Evolutionary conservation across 2,888 invertebrate genomes (phyloP), one percentile per base, ranked within the genome.

Genomic region (Aromia moschata): DNA sequence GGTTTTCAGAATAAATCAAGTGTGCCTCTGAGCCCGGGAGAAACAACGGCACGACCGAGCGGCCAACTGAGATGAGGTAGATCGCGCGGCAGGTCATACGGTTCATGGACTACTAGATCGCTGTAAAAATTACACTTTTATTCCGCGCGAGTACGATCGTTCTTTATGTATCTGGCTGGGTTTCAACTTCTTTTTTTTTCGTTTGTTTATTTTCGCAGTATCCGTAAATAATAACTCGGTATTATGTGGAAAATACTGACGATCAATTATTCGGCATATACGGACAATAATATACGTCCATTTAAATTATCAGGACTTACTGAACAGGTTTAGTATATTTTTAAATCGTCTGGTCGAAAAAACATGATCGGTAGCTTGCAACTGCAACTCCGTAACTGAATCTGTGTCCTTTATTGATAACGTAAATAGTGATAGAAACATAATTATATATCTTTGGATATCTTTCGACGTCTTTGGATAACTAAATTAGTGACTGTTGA

Each of bases 91-190:
- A 77, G 79, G 79, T 79, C 79, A 78, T 74, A 71, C 74, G 75
- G 79, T 79, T 79, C 79, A 79, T 75, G 79, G 79, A 79, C 79
- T 79, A 78, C 78, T 78, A 76, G 76, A 77, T 74, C 71, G 69
- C 70, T 64, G 74, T 72, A 75, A 76, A 77, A 74, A 72, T 62
- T 64, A 54, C 62, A 65, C 60, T 69, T 64, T 68, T 70, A 68
- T 71, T 69, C 67, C 64, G 61, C 44, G 40, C 59, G 58, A 56
- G 64, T 61, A 62, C 64, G 61, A 62, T 60, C 57, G 58, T 59
- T 54, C 61, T 64, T 61, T 49, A 38, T 11, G n/a, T 49, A 38
- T 47, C 45, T 55, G 45, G 17, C 43, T 55, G 30, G 15, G 20
- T 43, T 37, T 37, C 12, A 20, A 5, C 20, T 38, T 40, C 45